Evolutionary conservation across 2,888 invertebrate species (phyloP).

Genomic region (Meloe dianella): DNA sequence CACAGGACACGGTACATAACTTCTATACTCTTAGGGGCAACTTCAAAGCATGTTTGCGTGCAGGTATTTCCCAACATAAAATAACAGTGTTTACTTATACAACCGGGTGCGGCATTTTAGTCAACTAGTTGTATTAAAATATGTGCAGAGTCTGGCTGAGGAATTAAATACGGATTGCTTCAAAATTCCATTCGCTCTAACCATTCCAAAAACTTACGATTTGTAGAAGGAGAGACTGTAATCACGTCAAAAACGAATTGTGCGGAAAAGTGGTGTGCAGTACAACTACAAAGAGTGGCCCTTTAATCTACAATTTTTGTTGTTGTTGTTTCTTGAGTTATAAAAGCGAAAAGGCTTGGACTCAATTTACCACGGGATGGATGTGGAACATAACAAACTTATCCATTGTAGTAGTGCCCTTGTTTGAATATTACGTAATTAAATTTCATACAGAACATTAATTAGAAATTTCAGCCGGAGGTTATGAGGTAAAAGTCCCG

Average conservation of each 20-base stretch:
- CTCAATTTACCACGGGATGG: conserved; percentile 18
- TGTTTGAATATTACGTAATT: conserved; percentile 47
- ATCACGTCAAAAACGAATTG: background rate
- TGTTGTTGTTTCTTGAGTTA: background rate
- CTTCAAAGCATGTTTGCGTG: conserved; percentile 21
- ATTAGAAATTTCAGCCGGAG: conserved; percentile 49
- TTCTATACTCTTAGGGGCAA: conserved; percentile 14
- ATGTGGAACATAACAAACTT: conserved; percentile 37
- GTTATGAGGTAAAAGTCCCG: conserved; percentile 49
- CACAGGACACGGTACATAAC: conserved; percentile 20
- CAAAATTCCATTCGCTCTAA: background rate
- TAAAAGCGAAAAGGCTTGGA: background rate
- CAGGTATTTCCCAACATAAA: conserved; percentile 16
- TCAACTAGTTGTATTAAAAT: conserved; percentile 19
- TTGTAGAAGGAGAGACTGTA: no score
- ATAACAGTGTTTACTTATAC: conserved; percentile 15
- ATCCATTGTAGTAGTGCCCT: conserved; percentile 33
- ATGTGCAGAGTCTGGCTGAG: conserved; percentile 13
- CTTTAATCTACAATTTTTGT: conserved; percentile 5
- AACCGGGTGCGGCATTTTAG: conserved; percentile 1
- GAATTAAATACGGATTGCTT: background rate
- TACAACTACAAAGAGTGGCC: background rate
- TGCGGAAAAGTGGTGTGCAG: background rate
- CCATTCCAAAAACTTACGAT: no score
- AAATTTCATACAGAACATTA: conserved; percentile 52